Percentiles rank a stretch among this genome's conserved stretches.
phyloP scores from a whole-genome alignment of 2,888 invertebrate genomes.

The Congeria kusceri region DNA sequence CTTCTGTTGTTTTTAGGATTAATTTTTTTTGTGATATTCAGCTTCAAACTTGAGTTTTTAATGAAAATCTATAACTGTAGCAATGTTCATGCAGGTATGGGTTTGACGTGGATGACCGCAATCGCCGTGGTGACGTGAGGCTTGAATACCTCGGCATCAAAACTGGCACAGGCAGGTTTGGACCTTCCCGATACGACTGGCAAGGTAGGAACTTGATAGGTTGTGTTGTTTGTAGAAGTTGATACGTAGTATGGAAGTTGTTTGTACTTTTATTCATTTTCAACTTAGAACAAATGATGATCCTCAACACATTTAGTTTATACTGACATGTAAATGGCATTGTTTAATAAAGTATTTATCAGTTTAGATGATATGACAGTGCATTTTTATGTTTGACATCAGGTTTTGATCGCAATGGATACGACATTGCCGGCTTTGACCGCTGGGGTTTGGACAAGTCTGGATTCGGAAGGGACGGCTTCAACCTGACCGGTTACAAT shows the following conservation, averaged over 20 bases:
- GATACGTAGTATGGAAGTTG: too few species aligned
- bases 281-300: too few species aligned
- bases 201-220: conserved; percentile 74
- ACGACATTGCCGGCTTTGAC: conserved; percentile 76
- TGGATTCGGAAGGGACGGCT: conserved; percentile 80
- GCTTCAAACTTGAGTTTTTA: too few species aligned
- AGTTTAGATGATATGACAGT: too few species aligned
- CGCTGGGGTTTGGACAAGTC: conserved; percentile 78
- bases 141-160: conserved; percentile 71
- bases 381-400: background rate
- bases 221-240: too few species aligned
- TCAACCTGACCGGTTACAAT: conserved; percentile 80
- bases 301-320: too few species aligned
- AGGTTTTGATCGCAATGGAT: conserved; percentile 81
- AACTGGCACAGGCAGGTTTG: conserved; percentile 69
- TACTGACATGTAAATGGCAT: too few species aligned
- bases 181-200: conserved; percentile 76
- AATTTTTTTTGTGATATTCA: too few species aligned
- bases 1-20: too few species aligned
- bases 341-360: too few species aligned
- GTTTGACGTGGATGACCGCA: conserved; percentile 72
- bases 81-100: conserved; percentile 77
- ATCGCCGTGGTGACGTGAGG: conserved; percentile 64
- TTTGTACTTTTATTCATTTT: too few species aligned
- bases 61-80: too few species aligned